Conservation (phyloP, 2,113 vertebrate genomes). For the Bos indicus region DNA sequence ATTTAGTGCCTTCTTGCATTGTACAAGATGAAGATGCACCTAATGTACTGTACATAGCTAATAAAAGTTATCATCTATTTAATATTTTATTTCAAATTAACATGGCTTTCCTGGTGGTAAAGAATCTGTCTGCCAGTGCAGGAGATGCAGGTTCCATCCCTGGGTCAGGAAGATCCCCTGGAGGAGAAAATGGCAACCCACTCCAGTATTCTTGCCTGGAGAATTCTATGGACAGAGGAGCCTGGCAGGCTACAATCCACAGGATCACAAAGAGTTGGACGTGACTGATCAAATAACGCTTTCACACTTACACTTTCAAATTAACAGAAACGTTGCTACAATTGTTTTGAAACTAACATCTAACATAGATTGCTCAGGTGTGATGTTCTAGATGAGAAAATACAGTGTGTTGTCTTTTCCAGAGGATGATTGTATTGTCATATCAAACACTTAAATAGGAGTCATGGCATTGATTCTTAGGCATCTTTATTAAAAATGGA, state of each 20-base stretch:
- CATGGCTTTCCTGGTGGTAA: background rate
- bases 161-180: background rate
- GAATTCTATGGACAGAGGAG: background rate
- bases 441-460: background rate
- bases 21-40: background rate
- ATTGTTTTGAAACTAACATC: background rate
- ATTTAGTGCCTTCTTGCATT: background rate
- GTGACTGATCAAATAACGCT: background rate
- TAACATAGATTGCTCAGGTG: background rate
- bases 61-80: background rate
- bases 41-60: background rate
- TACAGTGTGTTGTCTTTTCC: background rate
- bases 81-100: slow-evolving; percentile 3
- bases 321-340: background rate
- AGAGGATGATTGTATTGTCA: background rate
- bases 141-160: background rate
- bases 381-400: background rate
- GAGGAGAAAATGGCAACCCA: background rate
- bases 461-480: background rate
- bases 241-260: background rate
- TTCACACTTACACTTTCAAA: background rate
- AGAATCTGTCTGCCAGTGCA: background rate
- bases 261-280: background rate
- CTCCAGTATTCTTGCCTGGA: background rate
- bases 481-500: background rate